Evolutionary conservation across 2,113 vertebrate species (phyloP), one percentile per base, ranked within the genome.

Genomic region (Todiramphus chloris): DNA sequence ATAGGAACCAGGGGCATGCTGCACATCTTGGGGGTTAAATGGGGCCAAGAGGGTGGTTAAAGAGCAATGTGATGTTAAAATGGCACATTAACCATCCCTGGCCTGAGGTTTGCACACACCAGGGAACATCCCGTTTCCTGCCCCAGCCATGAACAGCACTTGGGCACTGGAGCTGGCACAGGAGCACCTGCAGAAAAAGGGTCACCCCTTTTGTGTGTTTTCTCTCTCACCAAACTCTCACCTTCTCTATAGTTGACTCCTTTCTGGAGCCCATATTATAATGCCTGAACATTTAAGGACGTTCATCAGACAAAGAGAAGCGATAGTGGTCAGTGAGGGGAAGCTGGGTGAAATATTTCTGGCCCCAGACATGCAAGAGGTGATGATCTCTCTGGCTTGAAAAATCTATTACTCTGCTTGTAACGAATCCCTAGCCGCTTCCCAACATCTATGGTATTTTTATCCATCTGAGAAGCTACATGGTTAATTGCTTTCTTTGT

Each of bases 401-500:
- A 92, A 83, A 66, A 75, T 37, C 62, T 79, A 44, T 77, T 83
- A 59, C 59, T 76, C 64, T 28, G 17, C 53, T 72, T 75, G 63
- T 35, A 80, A 59, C 80, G 60, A 91, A 94, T 80, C 30, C 60
- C 27, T 58, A 35, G 68, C 59, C 0, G 0, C 87, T 81, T 94
- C 83, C 79, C 68, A 91, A 48, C 35, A 28, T 80, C 43, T 67
- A 27, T 46, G 56, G 91, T 83, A 87, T 92, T 93, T 96, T 89
- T 74, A 93, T 69, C 55, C 59, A 80, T 24, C 41, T 21, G 37
- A 46, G 94, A 93, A 94, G 58, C 67, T 83, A 95, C 94, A 96
- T 37, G 81, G 94, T 96, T 96, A 96, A 96, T 93, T 4, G 10
- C 73, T 93, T 87, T 75, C 91, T 93, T 93, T 89, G 87, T 66